phyloP scores from a whole-genome alignment of 2,888 invertebrate genomes.

The Diadromus collaris region DNA sequence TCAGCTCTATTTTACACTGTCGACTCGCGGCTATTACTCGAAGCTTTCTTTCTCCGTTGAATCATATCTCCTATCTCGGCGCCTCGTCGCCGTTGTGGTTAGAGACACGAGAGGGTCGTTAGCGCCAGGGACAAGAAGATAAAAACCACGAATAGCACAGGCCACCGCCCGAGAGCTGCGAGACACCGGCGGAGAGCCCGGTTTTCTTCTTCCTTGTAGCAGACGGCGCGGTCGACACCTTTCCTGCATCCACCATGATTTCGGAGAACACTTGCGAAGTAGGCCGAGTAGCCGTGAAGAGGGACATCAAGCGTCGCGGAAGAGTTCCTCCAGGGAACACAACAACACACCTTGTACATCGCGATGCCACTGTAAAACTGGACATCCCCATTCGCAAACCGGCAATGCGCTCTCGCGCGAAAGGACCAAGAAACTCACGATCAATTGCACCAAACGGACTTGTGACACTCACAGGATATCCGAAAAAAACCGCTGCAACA shows the following conservation, averaged over 20 bases:
- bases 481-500: background rate
- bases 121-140: slow-evolving; percentile 43
- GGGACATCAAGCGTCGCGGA: background rate
- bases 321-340: background rate
- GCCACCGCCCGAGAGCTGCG: background rate
- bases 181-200: background rate
- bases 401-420: background rate
- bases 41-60: slow-evolving; percentile 33
- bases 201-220: slow-evolving; percentile 17
- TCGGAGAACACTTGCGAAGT: slow-evolving; percentile 22
- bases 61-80: slow-evolving; percentile 40
- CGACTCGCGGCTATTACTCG: slow-evolving; percentile 30
- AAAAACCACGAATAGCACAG: slow-evolving; percentile 48
- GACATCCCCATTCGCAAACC: background rate
- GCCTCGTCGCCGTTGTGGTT: slow-evolving; percentile 17
- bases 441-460: background rate
- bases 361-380: background rate
- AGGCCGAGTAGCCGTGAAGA: slow-evolving; percentile 7
- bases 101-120: slow-evolving; percentile 49
- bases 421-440: background rate
- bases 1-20: slow-evolving; percentile 16
- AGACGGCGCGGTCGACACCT: background rate
- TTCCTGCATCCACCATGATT: slow-evolving; percentile 7
- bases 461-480: background rate
- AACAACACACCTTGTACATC: background rate